Evolutionary conservation across 2,113 vertebrate species (phyloP).

Genomic region (Indicator maculatus): DNA sequence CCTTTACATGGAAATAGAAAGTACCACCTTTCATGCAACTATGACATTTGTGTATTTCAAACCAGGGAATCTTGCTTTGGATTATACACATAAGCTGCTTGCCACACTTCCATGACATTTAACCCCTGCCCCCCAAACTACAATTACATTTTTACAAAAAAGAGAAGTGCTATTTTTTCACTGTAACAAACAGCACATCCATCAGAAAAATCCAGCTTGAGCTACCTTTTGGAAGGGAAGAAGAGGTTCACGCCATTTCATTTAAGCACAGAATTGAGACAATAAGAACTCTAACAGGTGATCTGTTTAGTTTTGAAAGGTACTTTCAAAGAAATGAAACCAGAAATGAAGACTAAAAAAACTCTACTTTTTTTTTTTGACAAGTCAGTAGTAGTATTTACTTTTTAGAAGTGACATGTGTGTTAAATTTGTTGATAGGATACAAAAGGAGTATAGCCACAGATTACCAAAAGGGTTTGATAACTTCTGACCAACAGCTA

Average conservation of each 20-base stretch:
- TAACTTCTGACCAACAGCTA: slow-evolving; percentile 3
- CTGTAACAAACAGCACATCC: not conserved
- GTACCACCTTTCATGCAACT: not conserved
- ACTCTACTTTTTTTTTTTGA: not conserved
- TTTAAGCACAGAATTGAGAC: not conserved
- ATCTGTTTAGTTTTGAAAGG: not conserved
- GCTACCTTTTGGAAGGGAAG: not conserved
- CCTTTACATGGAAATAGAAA: not conserved
- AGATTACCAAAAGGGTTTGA: slow-evolving; percentile 42
- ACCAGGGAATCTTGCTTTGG: not conserved
- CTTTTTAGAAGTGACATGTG: not conserved
- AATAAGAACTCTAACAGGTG: not conserved
- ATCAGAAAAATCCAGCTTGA: not conserved
- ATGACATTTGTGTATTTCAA: not conserved
- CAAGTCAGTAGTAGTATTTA: not conserved
- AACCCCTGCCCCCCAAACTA: not conserved
- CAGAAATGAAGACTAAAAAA: not conserved
- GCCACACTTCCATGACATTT: not conserved
- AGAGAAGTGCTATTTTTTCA: not conserved
- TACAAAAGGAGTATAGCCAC: slow-evolving; percentile 27
- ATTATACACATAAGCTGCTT: not conserved
- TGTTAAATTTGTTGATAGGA: not conserved
- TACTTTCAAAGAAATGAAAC: not conserved
- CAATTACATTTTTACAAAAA: not conserved
- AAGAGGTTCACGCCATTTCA: not conserved